Base-by-base conservation (phyloP, 2,888 invertebrate genomes). In the Xylota segnis region DNA sequence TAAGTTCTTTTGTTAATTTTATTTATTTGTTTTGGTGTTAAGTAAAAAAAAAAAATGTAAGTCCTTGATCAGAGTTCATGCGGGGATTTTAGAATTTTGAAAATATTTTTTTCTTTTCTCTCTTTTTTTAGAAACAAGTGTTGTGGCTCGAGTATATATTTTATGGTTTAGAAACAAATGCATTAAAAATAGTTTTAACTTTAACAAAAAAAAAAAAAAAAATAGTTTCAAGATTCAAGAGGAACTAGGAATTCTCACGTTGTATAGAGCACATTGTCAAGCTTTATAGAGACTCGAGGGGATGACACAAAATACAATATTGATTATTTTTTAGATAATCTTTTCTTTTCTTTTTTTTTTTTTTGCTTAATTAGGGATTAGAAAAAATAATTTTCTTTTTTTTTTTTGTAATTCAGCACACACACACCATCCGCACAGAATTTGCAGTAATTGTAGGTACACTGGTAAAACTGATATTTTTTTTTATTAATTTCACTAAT, bases 191-290 rank as follows among this genome's bases (percentile, higher is more conserved):
- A 43, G 40, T 23, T 68, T 32, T 70, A 82, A 81, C 66, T 74
- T 74, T 23, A 66, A 59, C 40, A 71, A 54, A 68, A 14, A n/a
- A 16, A n/a, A 16, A 43, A 61, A 43, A 29, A 10, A 12, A 18
- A 10, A 12, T 47, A 45, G 59, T 68, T 58, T 54, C 50, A 81
- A 70, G 61, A 52, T 4, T 34, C 34, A 34, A 23, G 71, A 76
- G 65, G 79, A 86, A 81, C 72, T 76, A 82, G 76, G 47, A 77
- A 77, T 76, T 82, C 86, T 86, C 86, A 86, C 86, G 86, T 86
- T 86, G 86, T 86, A 82, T 77, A 47, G 76, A 86, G 56, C 86
- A 86, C 86, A 86, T 86, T 82, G 76, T 82, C 68, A 86, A 86
- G 86, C 82, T 82, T 86, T 82, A 54, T 52, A 50, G 9, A 77